phyloP scores from a whole-genome alignment of 2,888 invertebrate species.

The Corbicula japonica region DNA sequence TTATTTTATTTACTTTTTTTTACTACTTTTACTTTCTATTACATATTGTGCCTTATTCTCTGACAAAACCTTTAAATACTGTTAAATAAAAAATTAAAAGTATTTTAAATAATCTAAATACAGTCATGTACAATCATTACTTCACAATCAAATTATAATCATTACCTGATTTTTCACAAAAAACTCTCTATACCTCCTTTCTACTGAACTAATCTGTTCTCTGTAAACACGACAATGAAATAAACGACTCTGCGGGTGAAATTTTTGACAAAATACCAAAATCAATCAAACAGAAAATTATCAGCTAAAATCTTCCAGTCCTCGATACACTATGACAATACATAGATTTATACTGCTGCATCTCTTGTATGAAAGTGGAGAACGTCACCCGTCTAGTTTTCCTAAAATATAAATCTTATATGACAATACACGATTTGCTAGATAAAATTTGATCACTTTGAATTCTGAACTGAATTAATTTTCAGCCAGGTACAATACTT shows the following conservation, averaged over 20 bases:
- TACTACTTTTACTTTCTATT: no score
- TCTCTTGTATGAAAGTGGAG: constrained; percentile 29
- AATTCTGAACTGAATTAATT: constrained; percentile 65
- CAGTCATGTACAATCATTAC: no score
- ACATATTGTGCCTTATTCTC: no score
- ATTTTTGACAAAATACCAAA: constrained; percentile 59
- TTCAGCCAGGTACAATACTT: constrained; percentile 22
- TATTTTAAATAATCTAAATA: no score
- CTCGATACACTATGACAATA: constrained; percentile 29
- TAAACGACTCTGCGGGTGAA: constrained; percentile 52
- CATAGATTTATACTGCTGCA: constrained; percentile 38
- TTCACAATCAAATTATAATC: no score
- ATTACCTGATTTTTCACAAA: no score
- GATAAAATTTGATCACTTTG: constrained; percentile 65
- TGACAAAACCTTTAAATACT: no score
- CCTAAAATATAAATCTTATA: constrained; percentile 57
- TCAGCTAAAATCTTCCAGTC: constrained; percentile 34
- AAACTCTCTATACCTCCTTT: no score
- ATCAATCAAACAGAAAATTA: constrained; percentile 65
- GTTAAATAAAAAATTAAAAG: no score
- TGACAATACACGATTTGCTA: constrained; percentile 65
- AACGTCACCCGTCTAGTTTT: constrained; percentile 41
- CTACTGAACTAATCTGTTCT: constrained; percentile 32
- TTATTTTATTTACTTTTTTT: no score
- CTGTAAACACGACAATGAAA: constrained; percentile 50